Percentiles rank a stretch among this genome's conserved stretches.
Conservation (phyloP, 2,888 invertebrate species). For the Priocnemis perturbator region DNA sequence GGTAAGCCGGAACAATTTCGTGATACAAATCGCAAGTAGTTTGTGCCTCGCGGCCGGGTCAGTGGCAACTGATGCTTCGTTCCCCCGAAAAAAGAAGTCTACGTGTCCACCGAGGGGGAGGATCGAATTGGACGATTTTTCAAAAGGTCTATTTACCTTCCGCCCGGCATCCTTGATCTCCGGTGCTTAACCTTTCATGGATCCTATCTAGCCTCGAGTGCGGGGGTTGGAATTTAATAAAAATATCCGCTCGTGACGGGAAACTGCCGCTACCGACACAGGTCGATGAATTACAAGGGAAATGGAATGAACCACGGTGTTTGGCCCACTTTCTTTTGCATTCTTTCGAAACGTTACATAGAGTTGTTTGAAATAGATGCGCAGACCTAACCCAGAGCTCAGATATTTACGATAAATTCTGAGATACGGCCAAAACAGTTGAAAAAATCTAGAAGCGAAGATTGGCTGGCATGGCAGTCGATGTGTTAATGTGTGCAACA, state of each 20-base stretch:
- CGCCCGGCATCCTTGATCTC: slow-evolving; percentile 28
- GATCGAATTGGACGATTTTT: slow-evolving; percentile 52
- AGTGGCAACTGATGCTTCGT: slow-evolving; percentile 36
- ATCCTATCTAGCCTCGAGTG: slow-evolving; percentile 19
- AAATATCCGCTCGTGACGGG: slow-evolving; percentile 23
- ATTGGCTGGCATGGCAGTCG: too few species aligned
- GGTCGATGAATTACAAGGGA: too few species aligned
- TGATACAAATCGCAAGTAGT: slow-evolving; percentile 60
- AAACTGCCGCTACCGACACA: not conserved
- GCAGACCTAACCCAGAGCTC: too few species aligned
- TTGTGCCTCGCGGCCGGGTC: slow-evolving; percentile 36
- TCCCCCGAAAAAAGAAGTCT: slow-evolving; percentile 8
- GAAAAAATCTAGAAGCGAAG: too few species aligned
- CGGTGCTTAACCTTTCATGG: slow-evolving; percentile 24
- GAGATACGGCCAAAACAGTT: too few species aligned
- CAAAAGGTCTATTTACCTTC: slow-evolving; percentile 51
- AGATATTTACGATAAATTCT: too few species aligned
- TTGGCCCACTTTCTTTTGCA: too few species aligned
- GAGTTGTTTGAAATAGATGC: too few species aligned
- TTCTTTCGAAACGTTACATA: too few species aligned
- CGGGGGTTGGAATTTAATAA: slow-evolving; percentile 46
- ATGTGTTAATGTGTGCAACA: too few species aligned
- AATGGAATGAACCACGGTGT: too few species aligned
- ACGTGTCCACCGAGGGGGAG: slow-evolving; percentile 22
- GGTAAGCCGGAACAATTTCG: slow-evolving; percentile 28